Evolutionary conservation across 2,888 invertebrate species (phyloP).

Genomic region (Luffia ferchaultella): DNA sequence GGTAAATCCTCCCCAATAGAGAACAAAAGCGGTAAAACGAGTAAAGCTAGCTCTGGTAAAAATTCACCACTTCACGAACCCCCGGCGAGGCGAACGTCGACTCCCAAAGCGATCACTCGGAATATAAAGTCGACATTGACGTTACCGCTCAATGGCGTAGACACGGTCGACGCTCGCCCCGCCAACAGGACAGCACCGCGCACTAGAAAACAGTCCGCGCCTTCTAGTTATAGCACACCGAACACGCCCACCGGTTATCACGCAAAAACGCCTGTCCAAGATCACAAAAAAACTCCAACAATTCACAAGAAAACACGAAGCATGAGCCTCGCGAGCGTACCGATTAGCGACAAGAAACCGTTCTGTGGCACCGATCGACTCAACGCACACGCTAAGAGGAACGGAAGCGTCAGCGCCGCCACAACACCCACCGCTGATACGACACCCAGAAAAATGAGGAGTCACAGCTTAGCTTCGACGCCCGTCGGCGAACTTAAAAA

Average conservation of each 20-base stretch:
- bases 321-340: slow-evolving; percentile 40
- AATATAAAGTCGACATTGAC: slow-evolving; percentile 30
- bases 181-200: slow-evolving; percentile 24
- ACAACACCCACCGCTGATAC: slow-evolving; percentile 28
- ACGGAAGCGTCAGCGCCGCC: slow-evolving; percentile 28
- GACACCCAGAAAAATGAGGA: slow-evolving; percentile 29
- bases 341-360: slow-evolving; percentile 26
- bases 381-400: slow-evolving; percentile 26
- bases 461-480: slow-evolving; percentile 50
- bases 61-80: slow-evolving; percentile 3
- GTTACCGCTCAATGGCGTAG: slow-evolving; percentile 28
- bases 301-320: slow-evolving; percentile 44
- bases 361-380: slow-evolving; percentile 42
- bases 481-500: slow-evolving; percentile 37
- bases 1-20: slow-evolving; percentile 32
- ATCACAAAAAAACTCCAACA: slow-evolving; percentile 30
- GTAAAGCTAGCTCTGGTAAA: slow-evolving; percentile 24
- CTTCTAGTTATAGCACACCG: slow-evolving; percentile 42
- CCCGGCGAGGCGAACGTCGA: slow-evolving; percentile 28
- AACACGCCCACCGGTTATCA: slow-evolving; percentile 33
- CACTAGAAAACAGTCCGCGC: slow-evolving; percentile 47
- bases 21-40: slow-evolving; percentile 20
- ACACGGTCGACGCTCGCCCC: slow-evolving; percentile 18
- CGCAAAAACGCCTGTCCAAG: slow-evolving; percentile 34
- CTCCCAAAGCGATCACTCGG: slow-evolving; percentile 26